Evolutionary conservation across 1,140 invertebrate species (phyloP).

Genomic region (Paralvinella palmiformis): DNA sequence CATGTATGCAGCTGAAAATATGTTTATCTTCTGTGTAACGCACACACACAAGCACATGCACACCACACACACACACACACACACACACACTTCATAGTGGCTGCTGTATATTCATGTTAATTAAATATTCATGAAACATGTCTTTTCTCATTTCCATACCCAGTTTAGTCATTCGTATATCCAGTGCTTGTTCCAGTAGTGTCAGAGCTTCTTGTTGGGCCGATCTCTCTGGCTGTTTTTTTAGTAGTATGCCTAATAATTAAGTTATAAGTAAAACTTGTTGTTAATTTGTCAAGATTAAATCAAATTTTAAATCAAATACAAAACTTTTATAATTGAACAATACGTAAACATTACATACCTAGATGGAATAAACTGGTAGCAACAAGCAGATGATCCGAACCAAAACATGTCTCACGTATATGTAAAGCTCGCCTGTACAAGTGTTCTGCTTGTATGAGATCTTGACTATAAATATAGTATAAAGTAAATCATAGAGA

Average conservation of each 20-base stretch:
- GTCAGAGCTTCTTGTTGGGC: conserved; percentile 30
- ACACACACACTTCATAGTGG: no score
- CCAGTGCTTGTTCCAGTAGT: conserved; percentile 30
- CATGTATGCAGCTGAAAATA: not conserved
- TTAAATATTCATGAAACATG: not conserved
- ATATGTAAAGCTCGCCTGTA: conserved; percentile 27
- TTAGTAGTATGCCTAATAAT: conserved; percentile 29
- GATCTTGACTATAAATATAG: conserved; percentile 3
- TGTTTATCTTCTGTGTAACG: not conserved
- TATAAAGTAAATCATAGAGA: no score
- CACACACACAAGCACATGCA: not conserved
- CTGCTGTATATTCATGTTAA: not conserved
- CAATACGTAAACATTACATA: conserved; percentile 10
- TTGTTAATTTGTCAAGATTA: not conserved
- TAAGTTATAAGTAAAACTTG: not conserved
- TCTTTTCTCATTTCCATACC: conserved; percentile 24
- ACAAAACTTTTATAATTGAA: not conserved
- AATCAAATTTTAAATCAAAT: not conserved
- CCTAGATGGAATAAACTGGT: conserved; percentile 32
- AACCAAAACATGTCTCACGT: conserved; percentile 28
- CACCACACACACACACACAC: no score
- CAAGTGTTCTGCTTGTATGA: conserved; percentile 8
- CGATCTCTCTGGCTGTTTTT: conserved; percentile 24
- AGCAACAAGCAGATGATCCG: conserved; percentile 27
- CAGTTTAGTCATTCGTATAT: conserved; percentile 34